Base-by-base conservation (phyloP, 1,140 invertebrate genomes). In the Asobara japonica region DNA sequence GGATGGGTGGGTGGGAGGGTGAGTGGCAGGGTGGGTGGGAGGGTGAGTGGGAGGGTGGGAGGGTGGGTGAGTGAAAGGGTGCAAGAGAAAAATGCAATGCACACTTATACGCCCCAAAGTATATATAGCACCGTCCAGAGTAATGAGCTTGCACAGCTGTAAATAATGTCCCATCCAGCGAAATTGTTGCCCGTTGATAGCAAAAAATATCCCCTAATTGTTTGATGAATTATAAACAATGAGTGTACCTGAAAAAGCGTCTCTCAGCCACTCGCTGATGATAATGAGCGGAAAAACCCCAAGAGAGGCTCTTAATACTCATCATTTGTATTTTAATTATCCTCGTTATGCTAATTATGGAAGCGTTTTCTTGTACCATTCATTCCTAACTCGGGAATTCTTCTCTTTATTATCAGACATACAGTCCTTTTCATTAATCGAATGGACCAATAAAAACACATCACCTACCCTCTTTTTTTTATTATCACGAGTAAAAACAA, bases 281-380 rank as follows among this genome's bases (percentile, higher is more conserved):
- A 87, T 87, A 86, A 87, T 88, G 86, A 86, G 81, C 85, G 83
- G 81, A 56, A 56, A 51, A 56, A 56, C 76, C 80, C 74, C 76
- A 75, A 69, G 65, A 73, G 76, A 78, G 77, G 78, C 74, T 77
- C 82, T 82, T 83, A 84, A 86, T 81, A 83, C 83, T 87, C 82
- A 85, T 87, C 86, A 87, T 88, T 87, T 87, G 84, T 88, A 87
- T 88, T 87, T 88, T 88, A 88, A 87, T 88, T 87, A 87, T 84
- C 84, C 84, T 88, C 86, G 86, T 88, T 88, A 88, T 88, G 87
- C 86, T 88, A 88, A 88, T 88, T 84, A 85, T 81, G 79, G 78
- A 79, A 83, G 82, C 80, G 51, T 83, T 65, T 72, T 86, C 83
- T 85, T 86, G 82, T 84, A 78, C 69, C 77, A 48, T 80, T 81